phyloP scores from a whole-genome alignment of 2,113 vertebrate genomes.

The Apeltes quadracus region DNA sequence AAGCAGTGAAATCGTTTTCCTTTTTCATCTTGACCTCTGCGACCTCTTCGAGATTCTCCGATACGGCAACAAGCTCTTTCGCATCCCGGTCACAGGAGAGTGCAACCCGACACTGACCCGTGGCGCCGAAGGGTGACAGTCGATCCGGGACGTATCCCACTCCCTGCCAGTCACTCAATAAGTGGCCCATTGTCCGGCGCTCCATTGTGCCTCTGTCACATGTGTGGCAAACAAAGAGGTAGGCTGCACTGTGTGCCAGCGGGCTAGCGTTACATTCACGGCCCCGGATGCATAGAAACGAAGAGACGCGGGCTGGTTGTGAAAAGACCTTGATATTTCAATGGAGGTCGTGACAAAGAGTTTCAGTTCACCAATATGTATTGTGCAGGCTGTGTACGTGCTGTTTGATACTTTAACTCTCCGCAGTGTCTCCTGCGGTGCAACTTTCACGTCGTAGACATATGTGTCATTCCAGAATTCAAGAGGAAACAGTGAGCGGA shows the following conservation, averaged over 20 bases:
- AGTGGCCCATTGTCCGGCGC: slow-evolving; percentile 69
- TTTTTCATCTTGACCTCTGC: slow-evolving; percentile 33
- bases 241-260: slow-evolving; percentile 57
- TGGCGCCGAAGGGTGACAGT: slow-evolving; percentile 53
- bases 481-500: not conserved
- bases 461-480: not conserved
- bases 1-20: not conserved
- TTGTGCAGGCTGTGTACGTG: slow-evolving; percentile 1
- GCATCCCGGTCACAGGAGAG: slow-evolving; percentile 38
- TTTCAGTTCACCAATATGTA: slow-evolving; percentile 24
- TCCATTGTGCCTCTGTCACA: slow-evolving; percentile 73
- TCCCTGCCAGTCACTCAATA: slow-evolving; percentile 72
- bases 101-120: slow-evolving; percentile 64
- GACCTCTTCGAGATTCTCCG: slow-evolving; percentile 59
- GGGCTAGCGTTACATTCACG: slow-evolving; percentile 65
- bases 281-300: slow-evolving; percentile 60
- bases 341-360: slow-evolving; percentile 15
- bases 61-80: slow-evolving; percentile 35
- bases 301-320: slow-evolving; percentile 30
- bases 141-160: slow-evolving; percentile 65
- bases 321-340: slow-evolving; percentile 55
- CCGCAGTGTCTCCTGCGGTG: not conserved
- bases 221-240: slow-evolving; percentile 69
- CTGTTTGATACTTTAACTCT: slow-evolving; percentile 10
- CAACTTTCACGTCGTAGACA: not conserved